Conservation (phyloP, 2,113 vertebrate genomes). For the Callaeas wilsoni region DNA sequence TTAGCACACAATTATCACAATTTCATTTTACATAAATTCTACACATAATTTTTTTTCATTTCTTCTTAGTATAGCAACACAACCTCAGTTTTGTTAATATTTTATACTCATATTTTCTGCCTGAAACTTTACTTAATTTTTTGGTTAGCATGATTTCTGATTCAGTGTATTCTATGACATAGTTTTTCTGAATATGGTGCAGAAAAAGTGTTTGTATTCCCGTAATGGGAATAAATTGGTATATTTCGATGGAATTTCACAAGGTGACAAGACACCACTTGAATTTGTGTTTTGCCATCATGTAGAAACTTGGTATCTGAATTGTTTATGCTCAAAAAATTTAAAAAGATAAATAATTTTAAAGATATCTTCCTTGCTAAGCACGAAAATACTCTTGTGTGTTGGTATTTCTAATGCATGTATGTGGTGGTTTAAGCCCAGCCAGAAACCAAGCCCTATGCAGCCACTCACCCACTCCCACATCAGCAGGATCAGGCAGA, state of each 20-base stretch:
- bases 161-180: not conserved
- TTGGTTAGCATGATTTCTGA: conserved; percentile 12
- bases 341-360: not conserved
- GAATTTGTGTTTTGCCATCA: not conserved
- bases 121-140: not conserved
- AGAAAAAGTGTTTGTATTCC: not conserved
- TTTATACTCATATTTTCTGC: conserved; percentile 3
- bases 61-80: not conserved
- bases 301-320: not conserved
- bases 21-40: conserved; percentile 52
- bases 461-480: not conserved
- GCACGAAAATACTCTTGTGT: not conserved
- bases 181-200: not conserved
- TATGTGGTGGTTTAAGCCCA: not conserved
- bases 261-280: not conserved
- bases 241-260: conserved; percentile 8
- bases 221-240: not conserved
- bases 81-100: not conserved
- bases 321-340: not conserved
- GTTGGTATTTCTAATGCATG: not conserved
- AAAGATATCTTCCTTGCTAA: not conserved
- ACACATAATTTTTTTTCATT: not conserved
- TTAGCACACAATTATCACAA: conserved; percentile 37
- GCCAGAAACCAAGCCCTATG: not conserved
- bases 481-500: not conserved